phyloP scores from a whole-genome alignment of 2,888 invertebrate genomes.

The Drosophila acutilabella region DNA sequence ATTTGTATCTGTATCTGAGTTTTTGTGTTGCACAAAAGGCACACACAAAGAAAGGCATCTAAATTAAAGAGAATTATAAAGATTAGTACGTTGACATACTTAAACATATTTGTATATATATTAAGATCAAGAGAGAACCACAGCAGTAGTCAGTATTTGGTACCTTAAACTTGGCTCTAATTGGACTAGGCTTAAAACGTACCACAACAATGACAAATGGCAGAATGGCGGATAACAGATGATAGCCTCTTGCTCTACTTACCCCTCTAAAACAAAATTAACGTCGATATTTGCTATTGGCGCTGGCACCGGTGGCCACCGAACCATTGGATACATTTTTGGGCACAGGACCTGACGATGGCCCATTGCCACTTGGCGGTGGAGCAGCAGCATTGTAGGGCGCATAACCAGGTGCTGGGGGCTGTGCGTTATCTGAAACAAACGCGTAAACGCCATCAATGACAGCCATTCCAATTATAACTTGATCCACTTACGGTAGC shows the following conservation, averaged over 20 bases:
- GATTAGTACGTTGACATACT: constrained; percentile 63
- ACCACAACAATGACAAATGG: constrained; percentile 39
- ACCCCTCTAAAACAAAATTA: constrained; percentile 49
- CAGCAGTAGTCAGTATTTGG: constrained; percentile 36
- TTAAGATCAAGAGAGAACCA: constrained; percentile 5
- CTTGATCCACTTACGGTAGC: constrained; percentile 63
- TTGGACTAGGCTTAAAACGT: constrained; percentile 32
- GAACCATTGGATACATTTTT: constrained; percentile 70
- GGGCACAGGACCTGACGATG: constrained; percentile 54
- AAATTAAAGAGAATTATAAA: constrained; percentile 80
- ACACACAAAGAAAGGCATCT: constrained; percentile 76
- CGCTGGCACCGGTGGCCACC: constrained; percentile 61
- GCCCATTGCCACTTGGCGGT: constrained; percentile 56
- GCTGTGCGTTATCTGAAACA: constrained; percentile 62
- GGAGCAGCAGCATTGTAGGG: constrained; percentile 67
- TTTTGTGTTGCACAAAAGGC: constrained; percentile 64
- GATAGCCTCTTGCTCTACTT: constrained; percentile 42
- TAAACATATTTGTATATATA: constrained; percentile 25
- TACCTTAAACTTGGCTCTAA: constrained; percentile 49
- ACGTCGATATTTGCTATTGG: constrained; percentile 76
- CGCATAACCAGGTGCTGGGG: constrained; percentile 63
- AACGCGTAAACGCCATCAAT: not conserved
- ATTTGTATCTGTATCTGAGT: constrained; percentile 38
- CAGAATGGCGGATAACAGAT: constrained; percentile 16
- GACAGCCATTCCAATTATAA: not conserved